phyloP scores from a whole-genome alignment of 2,888 invertebrate species.

The Tipula vernalis region DNA sequence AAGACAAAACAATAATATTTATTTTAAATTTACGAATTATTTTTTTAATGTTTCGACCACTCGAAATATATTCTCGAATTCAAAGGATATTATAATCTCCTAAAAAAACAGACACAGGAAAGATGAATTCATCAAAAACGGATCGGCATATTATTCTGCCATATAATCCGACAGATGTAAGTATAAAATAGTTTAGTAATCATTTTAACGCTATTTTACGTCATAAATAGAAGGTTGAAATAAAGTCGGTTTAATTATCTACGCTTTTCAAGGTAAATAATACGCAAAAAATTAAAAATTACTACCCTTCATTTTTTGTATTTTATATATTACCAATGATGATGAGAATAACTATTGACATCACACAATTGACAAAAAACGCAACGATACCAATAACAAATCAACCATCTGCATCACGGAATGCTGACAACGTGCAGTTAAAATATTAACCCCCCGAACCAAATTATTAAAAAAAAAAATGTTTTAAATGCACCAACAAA shows the following conservation, averaged over 20 bases:
- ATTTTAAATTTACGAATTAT: background rate
- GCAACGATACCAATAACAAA: background rate
- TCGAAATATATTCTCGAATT: background rate
- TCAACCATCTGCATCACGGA: background rate
- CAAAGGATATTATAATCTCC: background rate
- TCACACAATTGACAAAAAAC: background rate
- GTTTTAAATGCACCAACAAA: background rate
- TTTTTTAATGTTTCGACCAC: background rate
- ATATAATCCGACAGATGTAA: background rate
- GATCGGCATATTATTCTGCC: background rate
- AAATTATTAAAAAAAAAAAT: background rate
- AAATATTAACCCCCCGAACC: background rate
- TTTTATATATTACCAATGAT: background rate
- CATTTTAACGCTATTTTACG: background rate
- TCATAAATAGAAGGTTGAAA: background rate
- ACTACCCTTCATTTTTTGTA: background rate
- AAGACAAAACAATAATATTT: background rate
- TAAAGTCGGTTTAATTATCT: background rate
- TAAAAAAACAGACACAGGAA: background rate
- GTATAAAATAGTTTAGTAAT: background rate
- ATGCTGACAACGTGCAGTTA: background rate
- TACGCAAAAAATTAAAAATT: background rate
- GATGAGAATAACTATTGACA: background rate
- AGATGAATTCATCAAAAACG: background rate
- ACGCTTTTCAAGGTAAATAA: background rate